phyloP scores from a whole-genome alignment of 2,888 invertebrate genomes.

The Xanthia togata region DNA sequence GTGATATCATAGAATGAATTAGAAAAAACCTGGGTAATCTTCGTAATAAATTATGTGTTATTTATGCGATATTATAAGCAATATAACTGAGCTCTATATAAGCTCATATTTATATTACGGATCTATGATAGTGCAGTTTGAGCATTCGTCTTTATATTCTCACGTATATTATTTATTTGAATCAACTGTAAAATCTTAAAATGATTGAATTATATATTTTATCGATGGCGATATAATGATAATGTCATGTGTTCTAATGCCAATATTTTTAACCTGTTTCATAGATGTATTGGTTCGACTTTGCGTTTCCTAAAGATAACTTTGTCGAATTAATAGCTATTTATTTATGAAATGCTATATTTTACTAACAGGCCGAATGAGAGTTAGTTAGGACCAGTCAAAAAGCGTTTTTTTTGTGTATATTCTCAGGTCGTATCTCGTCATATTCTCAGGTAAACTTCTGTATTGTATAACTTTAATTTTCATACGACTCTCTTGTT shows the following conservation, averaged over 20 bases:
- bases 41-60: background rate
- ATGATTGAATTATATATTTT: background rate
- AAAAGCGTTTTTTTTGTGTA: background rate
- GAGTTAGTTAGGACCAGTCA: background rate
- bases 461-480: constrained; percentile 12
- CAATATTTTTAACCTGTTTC: background rate
- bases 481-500: constrained; percentile 19
- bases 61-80: no score
- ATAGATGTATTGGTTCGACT: background rate
- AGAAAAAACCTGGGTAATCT: background rate
- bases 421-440: constrained; percentile 3
- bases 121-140: constrained; percentile 2
- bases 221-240: constrained; percentile 5
- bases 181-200: background rate
- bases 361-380: constrained; percentile 32
- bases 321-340: background rate
- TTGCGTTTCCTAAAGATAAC: background rate
- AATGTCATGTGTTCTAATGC: background rate
- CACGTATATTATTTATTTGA: background rate
- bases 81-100: no score
- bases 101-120: background rate
- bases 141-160: background rate
- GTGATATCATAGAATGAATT: background rate
- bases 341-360: constrained; percentile 3
- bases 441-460: constrained; percentile 21